Percentiles rank a stretch among this genome's conserved stretches.
Evolutionary conservation across 2,888 invertebrate genomes (phyloP).

Genomic region (Drosophila falleni): DNA sequence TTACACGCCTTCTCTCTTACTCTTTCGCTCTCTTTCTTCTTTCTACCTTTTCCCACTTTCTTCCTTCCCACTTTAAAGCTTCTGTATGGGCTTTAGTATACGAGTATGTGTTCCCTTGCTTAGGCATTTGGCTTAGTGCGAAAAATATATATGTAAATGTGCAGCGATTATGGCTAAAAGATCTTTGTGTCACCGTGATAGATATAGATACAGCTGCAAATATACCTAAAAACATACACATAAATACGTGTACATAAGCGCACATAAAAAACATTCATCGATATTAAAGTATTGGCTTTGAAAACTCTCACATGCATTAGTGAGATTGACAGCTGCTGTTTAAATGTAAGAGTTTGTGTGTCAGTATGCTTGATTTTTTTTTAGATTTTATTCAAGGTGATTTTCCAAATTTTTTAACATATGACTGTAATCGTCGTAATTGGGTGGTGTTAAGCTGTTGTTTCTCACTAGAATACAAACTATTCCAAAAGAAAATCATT

Average conservation of each 20-base stretch:
- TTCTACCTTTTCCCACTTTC: conserved; percentile 38
- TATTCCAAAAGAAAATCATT: too few species aligned
- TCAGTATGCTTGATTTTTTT: too few species aligned
- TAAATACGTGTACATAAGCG: conserved; percentile 14
- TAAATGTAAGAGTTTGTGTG: too few species aligned
- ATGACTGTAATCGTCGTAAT: too few species aligned
- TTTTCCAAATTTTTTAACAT: too few species aligned
- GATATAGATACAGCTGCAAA: conserved; percentile 44
- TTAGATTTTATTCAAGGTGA: too few species aligned
- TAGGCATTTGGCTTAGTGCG: conserved; percentile 56
- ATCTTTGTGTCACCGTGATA: conserved; percentile 59
- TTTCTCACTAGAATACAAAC: too few species aligned
- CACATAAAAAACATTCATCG: conserved; percentile 49
- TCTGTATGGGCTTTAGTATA: conserved; percentile 12
- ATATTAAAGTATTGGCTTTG: conserved; percentile 52
- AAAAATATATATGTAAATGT: conserved; percentile 73
- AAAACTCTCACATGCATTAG: conserved; percentile 34
- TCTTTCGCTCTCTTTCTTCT: conserved; percentile 33
- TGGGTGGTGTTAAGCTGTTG: too few species aligned
- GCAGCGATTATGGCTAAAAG: conserved; percentile 77
- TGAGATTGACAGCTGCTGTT: conserved; percentile 32
- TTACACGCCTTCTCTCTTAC: conserved; percentile 23
- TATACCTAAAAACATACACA: conserved; percentile 22
- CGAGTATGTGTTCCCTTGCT: conserved; percentile 18
- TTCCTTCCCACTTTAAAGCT: conserved; percentile 66